Conservation (phyloP, 2,113 vertebrate species). For the Passerina amoena region DNA sequence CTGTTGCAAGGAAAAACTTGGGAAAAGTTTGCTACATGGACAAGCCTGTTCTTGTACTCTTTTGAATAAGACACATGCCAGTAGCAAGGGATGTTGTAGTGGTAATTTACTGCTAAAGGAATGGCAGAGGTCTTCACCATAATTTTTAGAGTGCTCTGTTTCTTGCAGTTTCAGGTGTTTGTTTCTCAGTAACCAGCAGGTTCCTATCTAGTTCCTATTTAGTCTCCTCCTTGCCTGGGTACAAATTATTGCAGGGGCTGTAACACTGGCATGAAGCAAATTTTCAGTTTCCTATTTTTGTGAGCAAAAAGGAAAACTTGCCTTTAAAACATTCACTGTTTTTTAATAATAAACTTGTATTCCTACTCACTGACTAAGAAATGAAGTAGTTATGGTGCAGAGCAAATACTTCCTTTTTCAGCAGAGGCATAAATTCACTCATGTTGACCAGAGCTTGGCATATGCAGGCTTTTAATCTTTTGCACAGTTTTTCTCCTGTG, state of each 20-base stretch:
- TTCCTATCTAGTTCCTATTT: neutral
- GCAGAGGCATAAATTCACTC: neutral
- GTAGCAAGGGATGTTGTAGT: neutral
- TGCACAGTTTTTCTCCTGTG: neutral
- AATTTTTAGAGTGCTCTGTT: neutral
- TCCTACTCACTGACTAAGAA: neutral
- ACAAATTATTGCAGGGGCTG: neutral
- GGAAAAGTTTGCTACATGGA: neutral
- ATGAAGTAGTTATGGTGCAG: neutral
- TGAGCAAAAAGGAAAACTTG: neutral
- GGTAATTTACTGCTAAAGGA: neutral
- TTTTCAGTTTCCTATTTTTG: neutral
- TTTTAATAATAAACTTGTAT: neutral
- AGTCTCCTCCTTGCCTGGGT: neutral
- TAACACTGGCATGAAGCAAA: neutral
- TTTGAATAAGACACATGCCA: neutral
- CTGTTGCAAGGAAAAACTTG: neutral
- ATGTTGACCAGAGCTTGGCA: neutral
- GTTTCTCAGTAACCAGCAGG: neutral
- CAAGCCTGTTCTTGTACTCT: neutral
- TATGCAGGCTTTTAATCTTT: neutral
- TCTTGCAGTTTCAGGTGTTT: neutral
- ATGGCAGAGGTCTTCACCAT: neutral
- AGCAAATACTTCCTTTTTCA: neutral
- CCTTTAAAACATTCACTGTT: neutral